Evolutionary conservation across 1,140 invertebrate genomes (phyloP).

Genomic region (Brachionus koreanus): DNA sequence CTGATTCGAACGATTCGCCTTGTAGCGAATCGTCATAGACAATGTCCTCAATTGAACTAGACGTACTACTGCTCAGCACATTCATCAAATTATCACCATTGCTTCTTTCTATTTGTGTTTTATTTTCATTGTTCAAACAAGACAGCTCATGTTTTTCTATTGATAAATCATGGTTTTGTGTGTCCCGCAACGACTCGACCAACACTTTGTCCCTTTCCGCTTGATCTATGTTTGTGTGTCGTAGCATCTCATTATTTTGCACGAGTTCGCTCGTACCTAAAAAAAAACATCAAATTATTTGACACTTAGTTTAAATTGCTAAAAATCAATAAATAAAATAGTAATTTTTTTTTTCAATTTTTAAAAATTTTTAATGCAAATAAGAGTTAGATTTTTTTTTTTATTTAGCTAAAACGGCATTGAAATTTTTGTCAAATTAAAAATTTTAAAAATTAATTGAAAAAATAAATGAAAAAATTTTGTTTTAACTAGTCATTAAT

Average conservation of each 20-base stretch:
- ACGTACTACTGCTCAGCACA: conserved; percentile 30
- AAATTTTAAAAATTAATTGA: too few species aligned
- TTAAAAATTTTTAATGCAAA: too few species aligned
- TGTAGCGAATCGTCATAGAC: conserved; percentile 16
- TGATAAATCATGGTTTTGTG: neutral
- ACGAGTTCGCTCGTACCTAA: conserved; percentile 5
- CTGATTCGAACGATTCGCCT: conserved; percentile 40
- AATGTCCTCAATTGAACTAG: conserved; percentile 37
- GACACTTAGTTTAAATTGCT: neutral
- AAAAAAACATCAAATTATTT: neutral
- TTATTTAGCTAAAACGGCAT: too few species aligned
- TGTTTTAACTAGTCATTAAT: too few species aligned
- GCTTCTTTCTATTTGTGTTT: neutral
- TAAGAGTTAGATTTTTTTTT: too few species aligned
- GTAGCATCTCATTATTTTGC: neutral
- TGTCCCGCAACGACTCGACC: neutral
- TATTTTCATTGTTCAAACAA: neutral
- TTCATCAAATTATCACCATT: neutral
- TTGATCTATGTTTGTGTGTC: neutral
- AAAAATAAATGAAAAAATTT: too few species aligned
- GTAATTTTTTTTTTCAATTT: too few species aligned
- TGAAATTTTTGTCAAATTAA: too few species aligned
- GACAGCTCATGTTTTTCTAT: neutral
- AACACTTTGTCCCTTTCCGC: conserved; percentile 10
- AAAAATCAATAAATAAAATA: too few species aligned